Conservation (phyloP, 2,797 vertebrate species). For the Adelosebastes latens region DNA sequence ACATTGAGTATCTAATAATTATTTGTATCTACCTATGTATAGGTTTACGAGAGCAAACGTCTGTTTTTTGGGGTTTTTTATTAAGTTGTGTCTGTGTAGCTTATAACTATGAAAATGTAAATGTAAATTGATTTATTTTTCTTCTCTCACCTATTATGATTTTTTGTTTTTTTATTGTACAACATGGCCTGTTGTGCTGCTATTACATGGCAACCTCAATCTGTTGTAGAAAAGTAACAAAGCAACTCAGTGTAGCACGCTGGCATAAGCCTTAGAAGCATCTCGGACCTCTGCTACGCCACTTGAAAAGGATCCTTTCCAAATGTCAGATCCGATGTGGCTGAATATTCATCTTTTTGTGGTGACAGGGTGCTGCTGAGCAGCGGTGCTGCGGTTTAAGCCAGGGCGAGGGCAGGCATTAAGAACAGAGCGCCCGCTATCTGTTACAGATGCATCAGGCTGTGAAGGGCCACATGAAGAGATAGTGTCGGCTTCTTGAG, state of each 20-base stretch:
- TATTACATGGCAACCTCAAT: not conserved
- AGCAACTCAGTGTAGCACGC: not conserved
- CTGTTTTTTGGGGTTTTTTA: not conserved
- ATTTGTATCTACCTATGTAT: not conserved
- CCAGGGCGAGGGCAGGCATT: conserved; percentile 2
- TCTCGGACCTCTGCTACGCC: not conserved
- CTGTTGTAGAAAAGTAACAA: not conserved
- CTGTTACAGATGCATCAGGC: conserved; percentile 32
- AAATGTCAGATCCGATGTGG: not conserved
- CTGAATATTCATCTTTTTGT: conserved; percentile 35
- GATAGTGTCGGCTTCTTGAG: conserved; percentile 44
- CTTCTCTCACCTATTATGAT: not conserved
- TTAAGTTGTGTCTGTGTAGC: not conserved
- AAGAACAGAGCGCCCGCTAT: conserved; percentile 9
- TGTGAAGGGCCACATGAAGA: conserved; percentile 47
- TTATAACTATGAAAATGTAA: not conserved
- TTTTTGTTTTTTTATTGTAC: not conserved
- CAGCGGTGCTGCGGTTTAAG: not conserved
- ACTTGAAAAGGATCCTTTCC: not conserved
- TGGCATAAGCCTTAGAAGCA: not conserved
- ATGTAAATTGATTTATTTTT: not conserved
- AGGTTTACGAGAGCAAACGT: not conserved
- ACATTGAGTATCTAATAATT: not conserved
- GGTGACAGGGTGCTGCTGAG: conserved; percentile 10
- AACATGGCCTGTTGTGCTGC: not conserved